Percentiles rank a stretch among this genome's conserved stretches.
Conservation (phyloP, 1,140 invertebrate species). For the Lucilia cuprina region DNA sequence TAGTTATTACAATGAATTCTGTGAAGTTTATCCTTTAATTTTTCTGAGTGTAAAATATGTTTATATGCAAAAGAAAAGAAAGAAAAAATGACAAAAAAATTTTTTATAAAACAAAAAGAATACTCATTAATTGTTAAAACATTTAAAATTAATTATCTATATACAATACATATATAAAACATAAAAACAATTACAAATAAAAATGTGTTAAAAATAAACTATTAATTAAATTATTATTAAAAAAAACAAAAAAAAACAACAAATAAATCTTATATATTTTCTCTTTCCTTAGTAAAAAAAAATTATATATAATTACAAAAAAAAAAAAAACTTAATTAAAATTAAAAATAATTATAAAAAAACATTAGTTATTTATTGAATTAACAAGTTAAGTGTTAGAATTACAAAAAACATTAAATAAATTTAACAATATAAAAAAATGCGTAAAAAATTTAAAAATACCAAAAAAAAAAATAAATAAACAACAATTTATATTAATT, state of each 20-base stretch:
- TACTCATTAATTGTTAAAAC: slow-evolving; percentile 34
- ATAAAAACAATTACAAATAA: neutral
- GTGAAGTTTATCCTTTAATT: neutral
- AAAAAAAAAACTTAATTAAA: neutral
- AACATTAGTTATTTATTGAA: slow-evolving; percentile 37
- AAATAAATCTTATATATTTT: slow-evolving; percentile 34
- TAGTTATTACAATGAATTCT: no score
- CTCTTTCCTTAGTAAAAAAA: slow-evolving; percentile 33
- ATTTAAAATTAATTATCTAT: slow-evolving; percentile 20
- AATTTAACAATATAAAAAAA: neutral
- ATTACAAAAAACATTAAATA: slow-evolving; percentile 24
- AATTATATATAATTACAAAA: no score
- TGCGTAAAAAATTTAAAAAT: slow-evolving; percentile 10
- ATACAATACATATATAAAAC: neutral
- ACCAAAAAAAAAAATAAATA: neutral
- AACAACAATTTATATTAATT: slow-evolving; percentile 33
- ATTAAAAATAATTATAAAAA: neutral
- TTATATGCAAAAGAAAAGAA: slow-evolving; percentile 1
- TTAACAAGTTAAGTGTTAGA: slow-evolving; percentile 36
- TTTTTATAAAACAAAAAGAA: neutral
- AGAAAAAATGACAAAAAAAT: neutral
- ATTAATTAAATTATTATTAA: neutral
- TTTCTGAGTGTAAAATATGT: slow-evolving; percentile 1
- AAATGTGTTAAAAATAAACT: neutral
- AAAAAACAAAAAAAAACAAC: slow-evolving; percentile 4